A percentile compares a stretch with the other conserved stretches of the same genome.
These are phyloP conservation scores for Epirrhoe alternata DNA, from an alignment of 2,888 invertebrate species.

Conservation along the genomic window DNA sequence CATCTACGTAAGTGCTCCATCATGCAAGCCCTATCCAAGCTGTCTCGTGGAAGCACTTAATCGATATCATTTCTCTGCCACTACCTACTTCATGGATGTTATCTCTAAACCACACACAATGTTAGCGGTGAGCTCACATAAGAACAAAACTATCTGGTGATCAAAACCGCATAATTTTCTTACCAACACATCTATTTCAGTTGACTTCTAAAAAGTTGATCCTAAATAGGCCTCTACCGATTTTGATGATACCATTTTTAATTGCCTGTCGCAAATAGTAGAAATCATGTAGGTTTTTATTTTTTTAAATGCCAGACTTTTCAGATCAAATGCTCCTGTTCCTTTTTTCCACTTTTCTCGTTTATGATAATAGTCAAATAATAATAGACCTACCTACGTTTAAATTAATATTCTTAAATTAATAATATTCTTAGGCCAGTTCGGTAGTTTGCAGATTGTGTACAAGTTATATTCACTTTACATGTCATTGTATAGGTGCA, in stretches of 20 bases:
- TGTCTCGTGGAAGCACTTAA: slow-evolving; percentile 26
- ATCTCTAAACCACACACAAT: slow-evolving; percentile 6
- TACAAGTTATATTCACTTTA: slow-evolving; percentile 13
- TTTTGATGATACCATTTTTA: no score
- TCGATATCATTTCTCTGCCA: slow-evolving; percentile 9
- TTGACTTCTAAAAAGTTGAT: background rate
- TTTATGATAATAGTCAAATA: no score
- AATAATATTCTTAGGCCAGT: background rate
- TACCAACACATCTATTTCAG: background rate
- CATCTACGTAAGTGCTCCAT: slow-evolving; percentile 15
- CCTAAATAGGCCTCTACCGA: no score
- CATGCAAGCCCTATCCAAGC: slow-evolving; percentile 3
- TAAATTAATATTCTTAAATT: no score
- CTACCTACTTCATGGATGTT: background rate
- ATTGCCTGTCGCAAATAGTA: no score
- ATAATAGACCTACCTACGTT: no score
- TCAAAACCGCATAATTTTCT: background rate
- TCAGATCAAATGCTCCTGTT: no score
- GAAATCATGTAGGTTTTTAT: no score
- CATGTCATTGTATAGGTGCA: slow-evolving; percentile 20
- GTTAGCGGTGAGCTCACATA: slow-evolving; percentile 3
- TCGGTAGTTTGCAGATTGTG: background rate
- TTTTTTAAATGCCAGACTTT: no score
- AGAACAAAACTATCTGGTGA: background rate
- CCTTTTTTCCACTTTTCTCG: no score